A percentile compares a stretch with the other conserved stretches of the same genome.
phyloP scores from a whole-genome alignment of 2,113 vertebrate genomes.

The Gobio gobio region DNA sequence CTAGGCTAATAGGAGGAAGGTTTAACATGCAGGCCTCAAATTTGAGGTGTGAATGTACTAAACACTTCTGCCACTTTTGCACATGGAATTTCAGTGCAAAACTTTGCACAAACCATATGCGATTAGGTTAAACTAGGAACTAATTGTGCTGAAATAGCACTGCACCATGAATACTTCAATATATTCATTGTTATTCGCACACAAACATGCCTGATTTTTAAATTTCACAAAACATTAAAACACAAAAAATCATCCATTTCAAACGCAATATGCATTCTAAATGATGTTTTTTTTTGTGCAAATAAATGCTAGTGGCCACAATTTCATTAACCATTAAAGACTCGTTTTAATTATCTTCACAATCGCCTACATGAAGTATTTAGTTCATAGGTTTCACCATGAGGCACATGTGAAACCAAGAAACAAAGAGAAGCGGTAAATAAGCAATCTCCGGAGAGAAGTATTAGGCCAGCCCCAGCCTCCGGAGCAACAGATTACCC shows the following conservation, averaged over 20 bases:
- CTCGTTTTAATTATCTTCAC: not conserved
- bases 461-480: not conserved
- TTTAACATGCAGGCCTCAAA: not conserved
- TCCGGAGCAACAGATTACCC: constrained; percentile 22
- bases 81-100: not conserved
- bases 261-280: not conserved
- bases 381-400: not conserved
- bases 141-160: not conserved
- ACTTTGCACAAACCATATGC: not conserved
- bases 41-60: not conserved
- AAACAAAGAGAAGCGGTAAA: not conserved
- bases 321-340: not conserved
- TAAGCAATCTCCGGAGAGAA: not conserved
- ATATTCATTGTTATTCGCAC: not conserved
- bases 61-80: not conserved
- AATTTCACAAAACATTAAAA: not conserved
- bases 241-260: not conserved
- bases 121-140: not conserved
- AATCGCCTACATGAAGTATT: not conserved
- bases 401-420: not conserved
- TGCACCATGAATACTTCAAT: not conserved
- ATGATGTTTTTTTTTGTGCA: not conserved
- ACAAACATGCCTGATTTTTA: not conserved
- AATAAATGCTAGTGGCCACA: not conserved
- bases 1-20: not conserved